Conservation (phyloP, 2,113 vertebrate genomes). For the Chiloscyllium plagiosum region DNA sequence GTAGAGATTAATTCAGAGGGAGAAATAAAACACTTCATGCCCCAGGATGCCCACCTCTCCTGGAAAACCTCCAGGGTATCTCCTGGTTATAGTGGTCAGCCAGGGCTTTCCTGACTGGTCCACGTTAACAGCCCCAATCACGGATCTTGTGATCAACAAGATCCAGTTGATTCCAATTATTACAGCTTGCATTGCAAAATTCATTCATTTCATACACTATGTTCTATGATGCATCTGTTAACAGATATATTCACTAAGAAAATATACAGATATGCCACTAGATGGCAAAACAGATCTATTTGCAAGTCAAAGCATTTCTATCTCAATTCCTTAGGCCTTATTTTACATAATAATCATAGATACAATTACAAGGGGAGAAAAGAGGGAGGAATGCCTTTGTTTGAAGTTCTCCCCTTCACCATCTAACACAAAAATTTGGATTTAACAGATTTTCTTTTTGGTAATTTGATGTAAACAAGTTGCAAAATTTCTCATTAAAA, state of each 20-base stretch:
- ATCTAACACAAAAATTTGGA: not conserved
- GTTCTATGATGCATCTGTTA: not conserved
- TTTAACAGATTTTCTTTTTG: not conserved
- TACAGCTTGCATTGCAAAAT: not conserved
- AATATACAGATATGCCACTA: not conserved
- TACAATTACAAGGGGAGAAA: not conserved
- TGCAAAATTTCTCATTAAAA: not conserved
- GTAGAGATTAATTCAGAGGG: too few species aligned
- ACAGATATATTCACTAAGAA: not conserved
- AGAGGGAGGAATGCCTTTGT: not conserved
- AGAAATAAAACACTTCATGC: too few species aligned
- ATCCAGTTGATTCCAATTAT: too few species aligned
- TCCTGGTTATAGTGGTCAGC: too few species aligned
- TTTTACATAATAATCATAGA: not conserved
- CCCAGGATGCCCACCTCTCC: too few species aligned
- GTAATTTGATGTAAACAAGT: not conserved
- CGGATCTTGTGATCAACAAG: too few species aligned
- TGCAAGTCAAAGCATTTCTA: not conserved
- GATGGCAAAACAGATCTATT: constrained; percentile 28
- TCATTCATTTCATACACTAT: constrained; percentile 5
- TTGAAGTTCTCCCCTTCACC: not conserved
- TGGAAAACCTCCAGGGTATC: too few species aligned
- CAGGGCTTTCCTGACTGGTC: too few species aligned
- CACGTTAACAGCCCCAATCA: too few species aligned
- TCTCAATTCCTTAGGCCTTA: not conserved